Evolutionary conservation across 2,888 invertebrate genomes (phyloP).

Genomic region (Xanthorhoe designata): DNA sequence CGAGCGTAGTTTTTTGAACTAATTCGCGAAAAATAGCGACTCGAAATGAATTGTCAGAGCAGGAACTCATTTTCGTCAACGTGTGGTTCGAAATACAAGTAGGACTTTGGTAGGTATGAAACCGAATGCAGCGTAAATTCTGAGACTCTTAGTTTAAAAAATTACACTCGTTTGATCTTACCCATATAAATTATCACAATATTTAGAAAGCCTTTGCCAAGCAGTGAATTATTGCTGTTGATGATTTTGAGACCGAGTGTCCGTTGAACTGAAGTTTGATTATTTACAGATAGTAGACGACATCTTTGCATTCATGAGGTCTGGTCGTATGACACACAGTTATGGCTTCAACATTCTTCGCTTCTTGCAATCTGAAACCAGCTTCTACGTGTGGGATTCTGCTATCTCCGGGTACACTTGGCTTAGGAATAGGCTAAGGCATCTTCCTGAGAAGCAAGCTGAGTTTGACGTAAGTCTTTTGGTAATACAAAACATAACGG

Average conservation of each 20-base stretch:
- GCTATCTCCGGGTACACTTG: constrained; percentile 74
- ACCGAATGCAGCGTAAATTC: no score
- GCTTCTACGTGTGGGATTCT: constrained; percentile 76
- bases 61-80: no score
- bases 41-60: no score
- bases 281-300: constrained; percentile 68
- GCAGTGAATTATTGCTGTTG: not conserved
- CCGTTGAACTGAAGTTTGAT: constrained; percentile 1
- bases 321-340: constrained; percentile 59
- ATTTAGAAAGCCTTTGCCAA: no score
- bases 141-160: no score
- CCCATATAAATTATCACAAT: no score
- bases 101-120: no score
- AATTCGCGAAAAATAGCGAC: no score
- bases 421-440: constrained; percentile 71
- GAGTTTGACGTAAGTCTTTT: constrained; percentile 68
- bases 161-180: no score
- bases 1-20: no score
- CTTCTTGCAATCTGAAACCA: constrained; percentile 68
- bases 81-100: no score
- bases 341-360: constrained; percentile 72
- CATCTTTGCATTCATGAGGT: constrained; percentile 74
- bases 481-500: no score
- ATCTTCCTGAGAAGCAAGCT: constrained; percentile 64
- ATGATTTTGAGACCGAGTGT: not conserved